Base-by-base conservation (phyloP, 2,113 vertebrate species). In the Caracal caracal region DNA sequence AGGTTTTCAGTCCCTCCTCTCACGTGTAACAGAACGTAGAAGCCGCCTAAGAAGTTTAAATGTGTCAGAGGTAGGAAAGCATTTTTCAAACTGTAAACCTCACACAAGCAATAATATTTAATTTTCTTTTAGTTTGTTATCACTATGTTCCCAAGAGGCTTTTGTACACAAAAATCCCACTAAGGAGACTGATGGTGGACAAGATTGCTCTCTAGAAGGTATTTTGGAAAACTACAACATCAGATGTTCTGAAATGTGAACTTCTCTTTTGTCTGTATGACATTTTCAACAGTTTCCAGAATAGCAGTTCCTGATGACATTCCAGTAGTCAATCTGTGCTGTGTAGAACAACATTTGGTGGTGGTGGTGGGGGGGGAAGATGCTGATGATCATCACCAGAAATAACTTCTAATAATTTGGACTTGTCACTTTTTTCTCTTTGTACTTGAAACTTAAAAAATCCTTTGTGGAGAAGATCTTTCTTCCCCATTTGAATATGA, bases 331-430 rank as follows among this genome's bases (percentile, higher is more conserved):
- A 53, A 82, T 84, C 66, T 51, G 10, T 1, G 51, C 59, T 95
- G 26, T 87, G 83, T 89, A 90, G 66, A 93, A 95, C 0, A 7
- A 35, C 82, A 37, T 56, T 80, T 90, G 51, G 43, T 43, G 43
- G 43, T n/a, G n/a, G n/a, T n/a, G n/a, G n/a, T n/a, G 40, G 6
- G 40, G 40, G 6, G 40, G 40, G 43, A 56, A 78, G 35, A 43
- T 83, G 71, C 17, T 83, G 79, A 33, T 71, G 43, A 73, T 83
- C n/a, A 70, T 81, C 81, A 95, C 80, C 79, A 92, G 83, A 93
- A 93, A 37, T 88, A 85, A 90, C 73, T 84, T 89, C 19, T 88
- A 86, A 89, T 96, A 43, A 94, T 71, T 96, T 95, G 51, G 53
- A 92, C 33, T 43, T 94, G 56, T 81, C 43, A 83, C n/a, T 86